phyloP scores from a whole-genome alignment of 2,113 vertebrate species.

The Halcyon senegalensis region DNA sequence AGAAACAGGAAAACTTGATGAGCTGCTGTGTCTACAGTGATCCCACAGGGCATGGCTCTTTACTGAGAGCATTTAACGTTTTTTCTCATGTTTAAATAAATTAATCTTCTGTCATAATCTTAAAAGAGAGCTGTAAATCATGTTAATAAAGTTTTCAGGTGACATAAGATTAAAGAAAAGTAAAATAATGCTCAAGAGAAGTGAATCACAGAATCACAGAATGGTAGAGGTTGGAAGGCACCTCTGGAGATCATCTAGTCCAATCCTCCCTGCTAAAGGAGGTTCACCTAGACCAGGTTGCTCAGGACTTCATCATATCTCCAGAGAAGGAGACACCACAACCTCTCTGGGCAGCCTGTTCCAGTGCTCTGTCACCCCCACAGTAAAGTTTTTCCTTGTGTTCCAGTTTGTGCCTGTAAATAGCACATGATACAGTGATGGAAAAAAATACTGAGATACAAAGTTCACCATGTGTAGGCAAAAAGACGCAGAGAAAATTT shows the following conservation, averaged over 20 bases:
- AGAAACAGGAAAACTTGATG: background rate
- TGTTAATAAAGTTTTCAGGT: background rate
- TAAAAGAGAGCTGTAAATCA: background rate
- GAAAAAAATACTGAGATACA: background rate
- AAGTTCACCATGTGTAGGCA: background rate
- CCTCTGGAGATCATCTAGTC: background rate
- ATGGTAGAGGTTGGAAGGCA: background rate
- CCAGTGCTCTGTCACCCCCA: background rate
- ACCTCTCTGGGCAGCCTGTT: background rate
- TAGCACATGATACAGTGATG: background rate
- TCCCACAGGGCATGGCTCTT: background rate
- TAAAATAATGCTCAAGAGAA: background rate
- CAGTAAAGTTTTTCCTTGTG: background rate
- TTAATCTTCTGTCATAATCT: background rate
- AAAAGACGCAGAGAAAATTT: background rate
- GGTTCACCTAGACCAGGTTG: background rate
- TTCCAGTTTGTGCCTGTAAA: background rate
- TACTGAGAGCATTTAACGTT: background rate
- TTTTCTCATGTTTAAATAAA: background rate
- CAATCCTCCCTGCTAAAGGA: background rate
- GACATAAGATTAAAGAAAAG: background rate
- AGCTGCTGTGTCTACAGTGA: background rate
- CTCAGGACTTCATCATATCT: background rate
- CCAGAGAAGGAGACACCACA: background rate
- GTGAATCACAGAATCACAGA: background rate